Base-by-base conservation (phyloP, 53 echinoderm and acorn worm species). In the Holothuria scabra region DNA sequence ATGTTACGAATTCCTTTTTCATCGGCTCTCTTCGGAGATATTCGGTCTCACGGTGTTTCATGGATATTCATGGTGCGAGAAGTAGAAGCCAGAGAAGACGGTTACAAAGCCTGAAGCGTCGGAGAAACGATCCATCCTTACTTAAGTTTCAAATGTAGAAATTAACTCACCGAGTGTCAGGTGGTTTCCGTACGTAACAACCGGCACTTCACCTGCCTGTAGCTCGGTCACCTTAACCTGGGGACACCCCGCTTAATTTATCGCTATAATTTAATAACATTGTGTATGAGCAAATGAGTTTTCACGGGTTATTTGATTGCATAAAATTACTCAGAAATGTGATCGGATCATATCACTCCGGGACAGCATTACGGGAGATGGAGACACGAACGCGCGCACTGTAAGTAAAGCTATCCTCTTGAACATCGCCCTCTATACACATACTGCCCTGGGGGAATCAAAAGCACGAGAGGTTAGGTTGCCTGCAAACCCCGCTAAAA, bases 241-340 rank as follows among this genome's bases (percentile, higher is more conserved):
- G 48, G 71, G 71, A 71, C 22, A 71, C 9, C 28, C 65, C 18
- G 30, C 44, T 23, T 32, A 78, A 78, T 57, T 57, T 19, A 57
- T 30, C 56, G 26, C 58, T 33, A 26, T 78, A 78, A 78, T 78
- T 78, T 78, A 59, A 78, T 78, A 78, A 78, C 79, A 33, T 21
- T 48, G 32, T 78, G 79, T 59, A 78, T 78, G 59, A 78, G 79
- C 79, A 78, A 78, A 78, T 78, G 79, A 78, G 79, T 78, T 74
- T 78, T 78, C 56, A 59, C 57, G 56, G 79, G 32, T 56, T 78
- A 78, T 78, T 78, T 78, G 79, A 78, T 78, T 78, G 79, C 79
- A 52, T 78, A 78, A 57, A 78, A 78, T 78, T 52, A 59, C 59
- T 57, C 28, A 24, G 79, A 78, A 78, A 78, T 78, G 79, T 33